Conservation (phyloP, 2,888 invertebrate species). For the Stenolophus ochropezus region DNA sequence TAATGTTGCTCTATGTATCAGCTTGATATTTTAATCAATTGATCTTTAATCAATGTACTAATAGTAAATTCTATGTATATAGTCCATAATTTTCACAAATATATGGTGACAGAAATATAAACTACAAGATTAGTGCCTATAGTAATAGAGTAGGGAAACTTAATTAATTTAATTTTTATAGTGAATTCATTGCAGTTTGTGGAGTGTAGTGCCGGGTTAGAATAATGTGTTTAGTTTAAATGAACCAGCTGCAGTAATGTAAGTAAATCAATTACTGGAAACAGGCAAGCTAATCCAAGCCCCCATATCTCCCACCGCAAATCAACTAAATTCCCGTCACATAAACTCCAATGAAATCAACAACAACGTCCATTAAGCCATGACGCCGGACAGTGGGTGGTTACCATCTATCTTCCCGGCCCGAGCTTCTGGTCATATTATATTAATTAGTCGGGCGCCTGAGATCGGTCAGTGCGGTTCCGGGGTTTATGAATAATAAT, state of each 20-base stretch:
- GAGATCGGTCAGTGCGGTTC: slow-evolving; percentile 69
- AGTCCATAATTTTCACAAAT: no score
- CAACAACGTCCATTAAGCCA: slow-evolving; percentile 40
- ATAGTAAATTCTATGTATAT: no score
- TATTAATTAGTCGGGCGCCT: slow-evolving; percentile 71
- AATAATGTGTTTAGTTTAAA: neutral
- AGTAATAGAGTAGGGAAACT: no score
- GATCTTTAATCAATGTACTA: no score
- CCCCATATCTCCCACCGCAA: neutral
- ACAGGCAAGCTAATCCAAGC: neutral
- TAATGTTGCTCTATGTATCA: no score
- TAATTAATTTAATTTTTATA: no score
- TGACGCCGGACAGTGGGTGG: slow-evolving; percentile 19
- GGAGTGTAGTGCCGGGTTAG: no score
- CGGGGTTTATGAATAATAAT: slow-evolving; percentile 73
- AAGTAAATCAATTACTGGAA: neutral
- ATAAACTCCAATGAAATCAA: slow-evolving; percentile 41
- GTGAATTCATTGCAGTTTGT: no score
- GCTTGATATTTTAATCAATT: no score
- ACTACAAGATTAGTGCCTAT: no score
- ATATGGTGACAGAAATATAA: no score
- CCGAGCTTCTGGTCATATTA: slow-evolving; percentile 63
- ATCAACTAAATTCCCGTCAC: slow-evolving; percentile 29
- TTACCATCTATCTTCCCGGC: slow-evolving; percentile 29
- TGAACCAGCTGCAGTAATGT: neutral